Evolutionary conservation across 2,797 vertebrate genomes (phyloP).

Genomic region (Sebastes baramenuke): DNA sequence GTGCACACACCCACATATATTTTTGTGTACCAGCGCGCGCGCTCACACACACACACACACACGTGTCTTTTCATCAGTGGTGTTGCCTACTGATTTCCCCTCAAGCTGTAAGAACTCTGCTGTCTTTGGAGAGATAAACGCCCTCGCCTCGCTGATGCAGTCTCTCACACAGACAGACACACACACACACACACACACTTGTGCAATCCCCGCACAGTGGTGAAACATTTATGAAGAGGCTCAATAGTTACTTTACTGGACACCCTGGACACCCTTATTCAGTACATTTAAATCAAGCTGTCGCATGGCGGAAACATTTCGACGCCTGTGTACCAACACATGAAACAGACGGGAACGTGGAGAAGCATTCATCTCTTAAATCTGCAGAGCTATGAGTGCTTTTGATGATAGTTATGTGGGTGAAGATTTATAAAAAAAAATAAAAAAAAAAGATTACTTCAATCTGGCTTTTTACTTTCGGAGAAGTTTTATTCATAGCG

Average conservation of each 20-base stretch:
- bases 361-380: neutral
- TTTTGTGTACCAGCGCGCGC: neutral
- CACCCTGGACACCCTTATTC: conserved; percentile 17
- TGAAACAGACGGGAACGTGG: neutral
- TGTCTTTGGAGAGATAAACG: conserved; percentile 56
- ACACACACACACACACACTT: neutral
- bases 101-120: conserved; percentile 50
- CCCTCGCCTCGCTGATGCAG: conserved; percentile 21
- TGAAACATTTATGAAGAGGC: conserved; percentile 54
- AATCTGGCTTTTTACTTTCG: neutral
- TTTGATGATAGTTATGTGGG: conserved; percentile 3
- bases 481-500: neutral
- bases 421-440: neutral
- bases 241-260: conserved; percentile 45
- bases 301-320: neutral
- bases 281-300: conserved; percentile 21
- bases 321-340: neutral
- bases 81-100: conserved; percentile 65
- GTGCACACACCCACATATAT: conserved; percentile 9
- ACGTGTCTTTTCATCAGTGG: conserved; percentile 51
- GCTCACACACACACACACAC: neutral
- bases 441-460: neutral
- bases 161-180: neutral
- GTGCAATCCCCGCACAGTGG: neutral
- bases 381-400: conserved; percentile 1